Evolutionary conservation across 1,140 invertebrate species (phyloP).

Genomic region (Euschistus heros): DNA sequence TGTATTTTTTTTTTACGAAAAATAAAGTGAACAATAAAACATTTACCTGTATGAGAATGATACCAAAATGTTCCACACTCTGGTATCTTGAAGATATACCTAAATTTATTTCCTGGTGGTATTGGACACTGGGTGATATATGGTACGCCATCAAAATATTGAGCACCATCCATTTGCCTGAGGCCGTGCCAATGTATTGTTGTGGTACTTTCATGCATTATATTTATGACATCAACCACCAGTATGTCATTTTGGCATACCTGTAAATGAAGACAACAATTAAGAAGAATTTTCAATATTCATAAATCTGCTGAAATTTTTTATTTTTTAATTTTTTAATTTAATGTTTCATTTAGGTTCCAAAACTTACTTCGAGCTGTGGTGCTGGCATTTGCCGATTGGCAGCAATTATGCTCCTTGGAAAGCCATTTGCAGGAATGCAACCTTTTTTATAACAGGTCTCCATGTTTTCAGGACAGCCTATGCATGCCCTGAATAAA

Average conservation of each 20-base stretch:
- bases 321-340: too few relatives aligned
- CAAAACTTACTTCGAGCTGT: conserved; percentile 55
- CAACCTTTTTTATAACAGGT: conserved; percentile 72
- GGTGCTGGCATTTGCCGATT: conserved; percentile 83
- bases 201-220: conserved; percentile 38
- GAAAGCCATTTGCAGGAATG: conserved; percentile 66
- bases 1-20: not conserved
- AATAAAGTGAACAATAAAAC: not conserved
- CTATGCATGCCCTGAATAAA: conserved; percentile 64
- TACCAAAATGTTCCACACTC: conserved; percentile 51
- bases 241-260: conserved; percentile 47
- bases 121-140: conserved; percentile 60
- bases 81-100: conserved; percentile 41
- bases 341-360: too few relatives aligned
- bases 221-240: conserved; percentile 47
- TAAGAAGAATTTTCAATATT: not conserved
- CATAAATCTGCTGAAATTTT: too few relatives aligned
- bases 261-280: conserved; percentile 35
- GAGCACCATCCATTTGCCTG: conserved; percentile 38
- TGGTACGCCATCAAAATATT: conserved; percentile 53
- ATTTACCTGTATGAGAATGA: conserved; percentile 51
- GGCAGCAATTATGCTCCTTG: conserved; percentile 58
- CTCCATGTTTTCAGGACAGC: conserved; percentile 61
- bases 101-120: conserved; percentile 44
- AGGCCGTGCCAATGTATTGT: conserved; percentile 45